Evolutionary conservation across 2,888 invertebrate species (phyloP), one percentile per base, ranked within the genome.

Genomic region (Augiades crinisus): DNA sequence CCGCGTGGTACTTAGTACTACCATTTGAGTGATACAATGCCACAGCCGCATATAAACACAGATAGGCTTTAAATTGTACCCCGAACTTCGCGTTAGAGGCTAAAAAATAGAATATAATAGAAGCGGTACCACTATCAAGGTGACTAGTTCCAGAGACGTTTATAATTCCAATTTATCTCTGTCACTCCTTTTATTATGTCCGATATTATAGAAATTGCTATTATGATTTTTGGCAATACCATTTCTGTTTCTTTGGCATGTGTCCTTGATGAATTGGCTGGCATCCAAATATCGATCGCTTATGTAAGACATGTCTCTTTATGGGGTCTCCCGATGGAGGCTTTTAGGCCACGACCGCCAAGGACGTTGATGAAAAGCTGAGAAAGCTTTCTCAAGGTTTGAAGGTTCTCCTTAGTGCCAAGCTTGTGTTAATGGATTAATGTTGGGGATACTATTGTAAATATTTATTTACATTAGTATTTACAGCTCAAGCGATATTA

Each of bases 201-300:
- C 10, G 27, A 27, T 27, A 27, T 10, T 27, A 27, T 27, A 27
- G 27, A 27, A n/a, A 27, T 10, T 6, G 22, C 5, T 22, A n/a
- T n/a, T n/a, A 22, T 22, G 22, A 22, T 22, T 22, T 27, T 10
- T 27, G 27, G 27, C 27, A 27, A 10, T 24, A 27, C 10, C n/a
- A 27, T 10, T 27, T 27, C 4, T 3, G 27, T 10, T 19, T n/a
- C n/a, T n/a, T 10, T 27, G 10, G 27, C 27, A n/a, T 27, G n/a
- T 40, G 40, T 40, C 40, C 40, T 40, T 40, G 14, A 16, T 40
- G 12, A 24, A 24, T 40, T 40, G 40, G 40, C 40, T n/a, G 12
- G 8, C 12, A 14, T 24, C 40, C 40, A 40, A 14, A 14, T 40
- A 40, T 40, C 40, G 40, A 40, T 40, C 14, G 24, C 2, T 24